Conservation (phyloP, 2,888 invertebrate genomes). For the Apamea monoglypha region DNA sequence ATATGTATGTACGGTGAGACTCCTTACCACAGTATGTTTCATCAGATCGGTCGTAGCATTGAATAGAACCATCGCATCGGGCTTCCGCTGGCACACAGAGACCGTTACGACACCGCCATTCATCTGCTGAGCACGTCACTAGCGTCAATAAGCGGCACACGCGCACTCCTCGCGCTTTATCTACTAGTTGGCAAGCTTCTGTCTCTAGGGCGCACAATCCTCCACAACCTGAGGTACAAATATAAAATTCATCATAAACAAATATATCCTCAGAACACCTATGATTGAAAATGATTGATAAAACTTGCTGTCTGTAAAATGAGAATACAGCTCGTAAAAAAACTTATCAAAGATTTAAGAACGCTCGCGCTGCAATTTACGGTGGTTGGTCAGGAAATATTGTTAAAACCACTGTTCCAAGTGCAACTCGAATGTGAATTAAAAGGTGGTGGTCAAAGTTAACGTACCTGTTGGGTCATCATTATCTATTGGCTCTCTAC, state of each 20-base stretch:
- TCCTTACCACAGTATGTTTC: constrained; percentile 93
- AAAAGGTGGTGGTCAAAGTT: not conserved
- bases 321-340: not conserved
- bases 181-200: constrained; percentile 92
- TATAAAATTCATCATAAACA: not conserved
- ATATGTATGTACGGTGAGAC: constrained; percentile 43
- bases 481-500: constrained; percentile 87
- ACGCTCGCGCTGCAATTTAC: not conserved
- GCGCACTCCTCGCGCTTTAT: constrained; percentile 87
- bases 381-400: not conserved
- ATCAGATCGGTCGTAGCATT: constrained; percentile 94
- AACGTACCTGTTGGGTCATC: constrained; percentile 91
- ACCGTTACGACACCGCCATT: constrained; percentile 93
- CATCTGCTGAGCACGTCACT: constrained; percentile 91
- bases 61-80: constrained; percentile 93
- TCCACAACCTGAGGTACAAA: constrained; percentile 89
- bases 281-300: not conserved
- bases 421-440: not conserved
- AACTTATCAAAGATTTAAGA: not conserved
- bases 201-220: constrained; percentile 91
- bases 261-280: not conserved
- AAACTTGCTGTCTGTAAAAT: not conserved
- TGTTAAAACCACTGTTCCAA: not conserved
- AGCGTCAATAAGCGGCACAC: constrained; percentile 90
- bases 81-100: constrained; percentile 92